Evolutionary conservation across 1,140 invertebrate species (phyloP).

Genomic region (Babylonia areolata): DNA sequence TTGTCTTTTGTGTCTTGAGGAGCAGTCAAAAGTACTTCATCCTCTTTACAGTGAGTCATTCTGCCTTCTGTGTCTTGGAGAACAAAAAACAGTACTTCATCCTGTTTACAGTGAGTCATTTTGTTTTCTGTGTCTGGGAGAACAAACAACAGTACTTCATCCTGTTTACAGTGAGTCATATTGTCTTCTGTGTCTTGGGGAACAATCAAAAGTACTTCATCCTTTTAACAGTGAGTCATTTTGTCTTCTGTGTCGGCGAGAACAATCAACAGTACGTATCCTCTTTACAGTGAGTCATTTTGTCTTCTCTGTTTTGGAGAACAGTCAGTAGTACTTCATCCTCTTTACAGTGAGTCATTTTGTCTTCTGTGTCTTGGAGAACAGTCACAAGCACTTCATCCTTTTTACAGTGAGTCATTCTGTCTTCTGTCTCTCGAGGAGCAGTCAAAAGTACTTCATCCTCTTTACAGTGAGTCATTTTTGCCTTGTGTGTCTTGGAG

Average conservation of each 20-base stretch:
- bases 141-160: neutral
- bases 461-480: neutral
- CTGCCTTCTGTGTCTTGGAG: too few relatives aligned
- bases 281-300: neutral
- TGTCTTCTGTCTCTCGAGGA: too few relatives aligned
- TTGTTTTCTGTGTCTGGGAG: too few relatives aligned
- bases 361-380: too few relatives aligned
- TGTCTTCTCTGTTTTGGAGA: too few relatives aligned
- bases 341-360: neutral
- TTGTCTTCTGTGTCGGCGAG: too few relatives aligned
- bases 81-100: too few relatives aligned
- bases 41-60: too few relatives aligned
- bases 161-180: neutral
- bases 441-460: neutral
- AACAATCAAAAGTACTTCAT: conserved; percentile 99
- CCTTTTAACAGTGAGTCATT: conserved; percentile 97
- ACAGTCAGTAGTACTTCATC: neutral
- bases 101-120: neutral
- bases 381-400: neutral
- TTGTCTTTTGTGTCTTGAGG: neutral
- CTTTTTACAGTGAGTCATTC: neutral
- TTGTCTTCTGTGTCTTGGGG: too few relatives aligned
- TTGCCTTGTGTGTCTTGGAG: conserved; percentile 86
- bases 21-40: too few relatives aligned
- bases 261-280: neutral